phyloP scores from a whole-genome alignment of 2,113 vertebrate genomes.

The Nasalis larvatus region DNA sequence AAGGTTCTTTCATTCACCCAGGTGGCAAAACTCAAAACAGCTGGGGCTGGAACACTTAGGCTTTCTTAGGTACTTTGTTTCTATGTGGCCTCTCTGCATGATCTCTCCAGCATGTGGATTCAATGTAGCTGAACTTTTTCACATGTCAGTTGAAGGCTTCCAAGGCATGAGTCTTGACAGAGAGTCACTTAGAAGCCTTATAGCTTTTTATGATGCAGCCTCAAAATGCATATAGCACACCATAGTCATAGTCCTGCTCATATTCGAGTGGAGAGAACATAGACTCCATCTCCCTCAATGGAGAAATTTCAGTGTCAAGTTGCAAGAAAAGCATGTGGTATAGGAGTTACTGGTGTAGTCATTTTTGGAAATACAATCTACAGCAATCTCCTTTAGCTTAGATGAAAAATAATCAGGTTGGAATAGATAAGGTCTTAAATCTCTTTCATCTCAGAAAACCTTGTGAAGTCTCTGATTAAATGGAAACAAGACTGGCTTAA shows the following conservation, averaged over 20 bases:
- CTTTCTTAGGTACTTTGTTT: background rate
- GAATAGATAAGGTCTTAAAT: background rate
- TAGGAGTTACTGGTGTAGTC: background rate
- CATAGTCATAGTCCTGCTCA: background rate
- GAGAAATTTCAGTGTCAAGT: too few species aligned
- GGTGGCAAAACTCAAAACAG: background rate
- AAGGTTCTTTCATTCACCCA: background rate
- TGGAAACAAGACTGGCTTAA: background rate
- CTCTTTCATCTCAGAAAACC: background rate
- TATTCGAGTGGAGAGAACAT: fast-evolving
- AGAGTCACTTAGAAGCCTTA: background rate
- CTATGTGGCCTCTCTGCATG: background rate
- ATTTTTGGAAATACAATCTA: background rate
- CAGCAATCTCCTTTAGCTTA: background rate
- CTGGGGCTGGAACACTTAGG: background rate
- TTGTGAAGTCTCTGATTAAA: background rate
- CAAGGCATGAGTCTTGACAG: background rate
- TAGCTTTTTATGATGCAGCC: background rate
- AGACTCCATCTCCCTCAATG: fast-evolving
- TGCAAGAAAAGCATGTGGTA: background rate
- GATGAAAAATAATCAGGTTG: background rate
- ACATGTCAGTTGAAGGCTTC: background rate
- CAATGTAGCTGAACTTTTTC: background rate
- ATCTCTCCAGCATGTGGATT: background rate
- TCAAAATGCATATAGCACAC: background rate